These are phyloP conservation scores for Itoplectis maculator DNA, from an alignment of 2,888 invertebrate genomes.

Conservation along the genomic window DNA sequence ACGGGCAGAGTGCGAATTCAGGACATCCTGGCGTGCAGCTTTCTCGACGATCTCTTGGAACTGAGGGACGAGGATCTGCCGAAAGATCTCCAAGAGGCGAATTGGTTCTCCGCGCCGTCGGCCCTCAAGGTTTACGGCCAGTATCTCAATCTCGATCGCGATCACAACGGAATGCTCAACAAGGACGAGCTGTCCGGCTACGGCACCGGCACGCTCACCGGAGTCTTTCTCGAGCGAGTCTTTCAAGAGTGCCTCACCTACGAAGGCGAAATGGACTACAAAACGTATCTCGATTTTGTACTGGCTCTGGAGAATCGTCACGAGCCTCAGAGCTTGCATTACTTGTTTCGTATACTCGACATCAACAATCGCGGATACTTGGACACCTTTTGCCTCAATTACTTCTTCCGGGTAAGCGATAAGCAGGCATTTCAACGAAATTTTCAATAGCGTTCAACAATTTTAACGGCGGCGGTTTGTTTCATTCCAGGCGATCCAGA, in stretches of 20 bases:
- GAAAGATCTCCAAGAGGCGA: slow-evolving; percentile 93
- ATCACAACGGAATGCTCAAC: slow-evolving; percentile 98
- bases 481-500: slow-evolving; percentile 92
- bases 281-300: slow-evolving; percentile 97
- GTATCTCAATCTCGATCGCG: slow-evolving; percentile 96
- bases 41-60: slow-evolving; percentile 96
- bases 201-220: slow-evolving; percentile 96
- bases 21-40: slow-evolving; percentile 96
- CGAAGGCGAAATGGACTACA: slow-evolving; percentile 98
- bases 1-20: slow-evolving; percentile 95
- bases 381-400: slow-evolving; percentile 95
- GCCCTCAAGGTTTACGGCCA: slow-evolving; percentile 96
- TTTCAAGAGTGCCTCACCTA: slow-evolving; percentile 98
- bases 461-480: too few relatives aligned
- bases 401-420: slow-evolving; percentile 94
- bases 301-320: slow-evolving; percentile 96
- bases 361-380: slow-evolving; percentile 94
- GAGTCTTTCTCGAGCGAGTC: slow-evolving; percentile 95
- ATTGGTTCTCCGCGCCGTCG: slow-evolving; percentile 96
- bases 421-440: slow-evolving; percentile 18
- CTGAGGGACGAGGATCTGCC: slow-evolving; percentile 93
- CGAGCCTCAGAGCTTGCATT: slow-evolving; percentile 96
- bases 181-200: slow-evolving; percentile 95
- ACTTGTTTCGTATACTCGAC: slow-evolving; percentile 96
- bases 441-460: too few relatives aligned